Percentiles rank a stretch among this genome's conserved stretches.
Conservation (phyloP, 2,888 invertebrate species). For the Dinocampus coccinellae region DNA sequence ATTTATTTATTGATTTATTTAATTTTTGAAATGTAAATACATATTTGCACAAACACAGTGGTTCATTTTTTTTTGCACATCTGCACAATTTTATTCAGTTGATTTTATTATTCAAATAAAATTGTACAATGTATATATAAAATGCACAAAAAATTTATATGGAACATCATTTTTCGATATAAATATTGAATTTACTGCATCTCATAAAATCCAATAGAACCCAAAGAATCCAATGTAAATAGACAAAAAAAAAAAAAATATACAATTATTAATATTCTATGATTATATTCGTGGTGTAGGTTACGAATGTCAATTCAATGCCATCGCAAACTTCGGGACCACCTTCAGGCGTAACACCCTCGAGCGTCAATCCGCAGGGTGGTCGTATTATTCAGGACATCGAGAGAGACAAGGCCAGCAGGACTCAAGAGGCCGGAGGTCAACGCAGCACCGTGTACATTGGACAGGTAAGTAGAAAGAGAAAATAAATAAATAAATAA, state of each 20-base stretch:
- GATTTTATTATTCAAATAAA: conserved; percentile 30
- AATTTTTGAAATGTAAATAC: conserved; percentile 37
- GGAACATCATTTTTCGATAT: conserved; percentile 17
- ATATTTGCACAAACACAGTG: conserved; percentile 43
- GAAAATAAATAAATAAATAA: conserved; percentile 33
- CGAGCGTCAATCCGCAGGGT: conserved; percentile 57
- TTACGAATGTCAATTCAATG: conserved; percentile 34
- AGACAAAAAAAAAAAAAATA: conserved; percentile 13
- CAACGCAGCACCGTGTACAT: conserved; percentile 66
- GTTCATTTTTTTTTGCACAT: conserved; percentile 45
- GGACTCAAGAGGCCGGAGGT: conserved; percentile 60
- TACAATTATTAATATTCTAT: neutral
- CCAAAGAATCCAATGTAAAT: too few species aligned
- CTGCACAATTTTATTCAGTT: conserved; percentile 34
- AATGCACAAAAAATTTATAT: conserved; percentile 20
- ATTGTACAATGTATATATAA: conserved; percentile 32
- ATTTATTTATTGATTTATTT: conserved; percentile 17
- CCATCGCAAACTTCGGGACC: conserved; percentile 41
- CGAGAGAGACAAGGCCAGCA: conserved; percentile 61
- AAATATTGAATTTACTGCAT: neutral
- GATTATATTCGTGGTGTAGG: conserved; percentile 23
- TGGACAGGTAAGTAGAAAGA: conserved; percentile 61
- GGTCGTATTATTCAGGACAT: conserved; percentile 61
- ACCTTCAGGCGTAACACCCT: conserved; percentile 52
- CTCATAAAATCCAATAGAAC: conserved; percentile 11